Conservation (phyloP, 2,797 vertebrate genomes). For the Anguilla obscura region DNA sequence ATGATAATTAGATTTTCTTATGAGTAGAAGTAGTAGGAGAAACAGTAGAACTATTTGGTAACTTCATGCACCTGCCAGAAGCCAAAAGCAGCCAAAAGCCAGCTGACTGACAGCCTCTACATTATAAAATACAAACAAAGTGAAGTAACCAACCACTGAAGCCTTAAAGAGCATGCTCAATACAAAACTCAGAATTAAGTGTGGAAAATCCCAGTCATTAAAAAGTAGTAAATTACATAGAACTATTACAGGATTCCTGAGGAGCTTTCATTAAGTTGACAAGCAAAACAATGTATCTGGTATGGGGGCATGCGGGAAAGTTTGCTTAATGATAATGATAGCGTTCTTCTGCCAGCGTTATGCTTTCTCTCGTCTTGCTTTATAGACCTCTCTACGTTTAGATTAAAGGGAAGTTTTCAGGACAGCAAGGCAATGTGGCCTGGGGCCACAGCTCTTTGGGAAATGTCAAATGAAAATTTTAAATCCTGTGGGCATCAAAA, state of each 20-base stretch:
- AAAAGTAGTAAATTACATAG: constrained; percentile 3
- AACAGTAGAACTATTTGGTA: neutral
- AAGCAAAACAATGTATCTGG: neutral
- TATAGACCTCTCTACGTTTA: constrained; percentile 4
- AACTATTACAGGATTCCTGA: neutral
- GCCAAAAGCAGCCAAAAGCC: neutral
- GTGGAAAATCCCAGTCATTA: constrained; percentile 19
- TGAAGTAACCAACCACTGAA: neutral
- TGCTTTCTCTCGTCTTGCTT: constrained; percentile 9
- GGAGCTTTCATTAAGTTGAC: neutral
- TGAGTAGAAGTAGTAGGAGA: neutral
- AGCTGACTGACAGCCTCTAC: neutral
- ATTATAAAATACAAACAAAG: neutral
- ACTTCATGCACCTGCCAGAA: neutral
- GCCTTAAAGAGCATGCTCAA: constrained; percentile 1
- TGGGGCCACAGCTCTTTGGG: constrained; percentile 5
- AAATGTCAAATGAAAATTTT: neutral
- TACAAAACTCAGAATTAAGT: neutral
- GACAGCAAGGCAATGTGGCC: neutral
- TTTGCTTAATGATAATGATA: constrained; percentile 20
- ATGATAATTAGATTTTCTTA: neutral
- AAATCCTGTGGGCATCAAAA: neutral
- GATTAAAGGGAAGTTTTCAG: constrained; percentile 20
- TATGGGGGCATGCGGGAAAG: neutral
- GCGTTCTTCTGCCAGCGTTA: neutral